These are phyloP conservation scores for Baccha elongata DNA, from an alignment of 2,888 invertebrate genomes.

Conservation along the genomic window DNA sequence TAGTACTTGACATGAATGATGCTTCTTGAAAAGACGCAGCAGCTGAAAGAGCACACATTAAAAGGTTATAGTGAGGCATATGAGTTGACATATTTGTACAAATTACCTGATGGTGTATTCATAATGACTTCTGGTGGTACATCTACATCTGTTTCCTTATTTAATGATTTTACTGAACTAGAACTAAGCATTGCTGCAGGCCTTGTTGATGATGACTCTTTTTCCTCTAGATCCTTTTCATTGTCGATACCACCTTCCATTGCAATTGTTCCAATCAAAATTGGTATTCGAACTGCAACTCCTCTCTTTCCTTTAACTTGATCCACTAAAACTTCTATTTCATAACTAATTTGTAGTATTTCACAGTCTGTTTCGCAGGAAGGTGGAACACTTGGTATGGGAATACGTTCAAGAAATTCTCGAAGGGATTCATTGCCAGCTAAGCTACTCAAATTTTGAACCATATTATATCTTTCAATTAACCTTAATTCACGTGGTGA, in stretches of 20 bases:
- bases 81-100: background rate
- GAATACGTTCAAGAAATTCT: conserved; percentile 56
- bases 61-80: background rate
- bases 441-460: conserved; percentile 39
- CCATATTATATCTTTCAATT: conserved; percentile 39
- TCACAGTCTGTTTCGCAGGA: conserved; percentile 75
- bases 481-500: conserved; percentile 29
- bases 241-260: conserved; percentile 9
- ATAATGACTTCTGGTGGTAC: conserved; percentile 60
- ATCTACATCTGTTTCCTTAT: conserved; percentile 4
- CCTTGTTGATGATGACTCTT: background rate
- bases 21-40: conserved; percentile 78
- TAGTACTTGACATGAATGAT: conserved; percentile 77
- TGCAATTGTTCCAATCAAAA: conserved; percentile 75
- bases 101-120: conserved; percentile 74
- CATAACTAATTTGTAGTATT: conserved; percentile 78
- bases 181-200: conserved; percentile 21
- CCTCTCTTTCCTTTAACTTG: conserved; percentile 74
- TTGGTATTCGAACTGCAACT: conserved; percentile 75
- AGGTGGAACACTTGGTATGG: conserved; percentile 72
- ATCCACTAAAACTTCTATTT: conserved; percentile 77
- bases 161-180: conserved; percentile 47
- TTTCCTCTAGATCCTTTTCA: background rate
- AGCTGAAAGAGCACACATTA: conserved; percentile 19
- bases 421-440: conserved; percentile 30